Evolutionary conservation across 2,113 vertebrate species (phyloP), one percentile per base, ranked within the genome.

Genomic region (Columbina picui): DNA sequence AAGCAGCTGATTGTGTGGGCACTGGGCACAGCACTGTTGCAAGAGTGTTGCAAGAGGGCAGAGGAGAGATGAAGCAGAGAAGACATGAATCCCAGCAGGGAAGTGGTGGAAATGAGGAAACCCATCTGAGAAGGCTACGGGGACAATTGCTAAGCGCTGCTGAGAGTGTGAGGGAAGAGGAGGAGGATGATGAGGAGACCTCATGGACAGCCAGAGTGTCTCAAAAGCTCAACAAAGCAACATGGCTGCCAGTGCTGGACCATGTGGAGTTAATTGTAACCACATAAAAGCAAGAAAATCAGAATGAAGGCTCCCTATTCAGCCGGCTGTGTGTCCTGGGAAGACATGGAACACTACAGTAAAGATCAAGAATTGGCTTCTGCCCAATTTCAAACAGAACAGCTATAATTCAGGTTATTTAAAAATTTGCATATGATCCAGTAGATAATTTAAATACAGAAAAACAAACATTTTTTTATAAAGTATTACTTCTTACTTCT

Each of bases 1-100:
- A 19, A 29, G 61, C 27, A 82, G 43, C 19, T 38, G 25, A 39
- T 36, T 29, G 38, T 13, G 27, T 16, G 13, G 34, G 23, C 21
- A 52, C 15, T 12, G 39, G 30, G 34, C 14, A 7, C 0, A 6
- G 68, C 3, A 0, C 32, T 30, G 49, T 52, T 75, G 32, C 52
- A 56, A 75, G 27, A 56, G n/a, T 30, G 49, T 52, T 75, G 32
- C 52, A 56, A 75, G 27, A 56, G n/a, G 27, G 52, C 27, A n/a
- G 38, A 5, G 12, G 6, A 77, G 27, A 64, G 50, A 45, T 12
- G 14, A 52, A 38, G 14, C 2, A 13, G 19, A 15, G 5, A 71
- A 16, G 36, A 75, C 0, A 0, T 1, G 26, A 89, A 63, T 11
- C 9, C 12, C 0, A 0, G 10, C 14, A 73, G n/a, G 23, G 7